Conservation (phyloP, 2,888 invertebrate species). For the Apodemia hepburni region DNA sequence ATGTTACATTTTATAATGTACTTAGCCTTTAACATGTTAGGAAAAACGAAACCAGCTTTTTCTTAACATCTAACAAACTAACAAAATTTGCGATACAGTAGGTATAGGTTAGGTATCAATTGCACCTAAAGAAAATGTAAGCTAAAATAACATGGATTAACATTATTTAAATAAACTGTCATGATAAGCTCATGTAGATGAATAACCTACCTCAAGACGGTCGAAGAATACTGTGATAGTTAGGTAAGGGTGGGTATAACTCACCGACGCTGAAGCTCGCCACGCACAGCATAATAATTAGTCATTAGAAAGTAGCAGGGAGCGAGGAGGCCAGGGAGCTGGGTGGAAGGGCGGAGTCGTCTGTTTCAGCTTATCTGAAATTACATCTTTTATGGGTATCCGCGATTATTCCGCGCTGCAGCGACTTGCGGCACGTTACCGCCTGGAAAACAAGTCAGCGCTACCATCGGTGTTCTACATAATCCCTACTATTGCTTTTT, state of each 20-base stretch:
- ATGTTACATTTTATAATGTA: too few relatives aligned
- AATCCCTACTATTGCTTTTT: slow-evolving; percentile 75
- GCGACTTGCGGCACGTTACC: slow-evolving; percentile 74
- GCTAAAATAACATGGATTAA: not conserved
- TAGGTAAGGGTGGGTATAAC: slow-evolving; percentile 38
- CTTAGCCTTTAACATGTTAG: too few relatives aligned
- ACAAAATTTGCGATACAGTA: too few relatives aligned
- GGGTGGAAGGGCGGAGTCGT: slow-evolving; percentile 65
- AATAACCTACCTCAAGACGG: slow-evolving; percentile 51
- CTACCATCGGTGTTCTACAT: slow-evolving; percentile 73
- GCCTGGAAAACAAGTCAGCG: slow-evolving; percentile 67
- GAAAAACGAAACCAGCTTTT: too few relatives aligned
- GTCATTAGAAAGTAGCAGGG: slow-evolving; percentile 77
- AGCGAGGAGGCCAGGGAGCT: slow-evolving; percentile 46
- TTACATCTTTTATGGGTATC: slow-evolving; percentile 81
- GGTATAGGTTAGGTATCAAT: too few relatives aligned
- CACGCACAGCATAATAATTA: slow-evolving; percentile 81
- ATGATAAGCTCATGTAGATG: slow-evolving; percentile 44
- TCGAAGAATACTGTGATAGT: slow-evolving; percentile 50
- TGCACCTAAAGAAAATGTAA: not conserved
- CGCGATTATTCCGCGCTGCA: slow-evolving; percentile 80
- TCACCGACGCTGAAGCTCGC: slow-evolving; percentile 69
- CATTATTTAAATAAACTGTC: slow-evolving; percentile 25
- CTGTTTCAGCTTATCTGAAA: slow-evolving; percentile 81
- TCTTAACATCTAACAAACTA: too few relatives aligned